These are phyloP conservation scores for Stercorarius parasiticus DNA, from an alignment of 2,113 vertebrate genomes.

Conservation along the genomic window DNA sequence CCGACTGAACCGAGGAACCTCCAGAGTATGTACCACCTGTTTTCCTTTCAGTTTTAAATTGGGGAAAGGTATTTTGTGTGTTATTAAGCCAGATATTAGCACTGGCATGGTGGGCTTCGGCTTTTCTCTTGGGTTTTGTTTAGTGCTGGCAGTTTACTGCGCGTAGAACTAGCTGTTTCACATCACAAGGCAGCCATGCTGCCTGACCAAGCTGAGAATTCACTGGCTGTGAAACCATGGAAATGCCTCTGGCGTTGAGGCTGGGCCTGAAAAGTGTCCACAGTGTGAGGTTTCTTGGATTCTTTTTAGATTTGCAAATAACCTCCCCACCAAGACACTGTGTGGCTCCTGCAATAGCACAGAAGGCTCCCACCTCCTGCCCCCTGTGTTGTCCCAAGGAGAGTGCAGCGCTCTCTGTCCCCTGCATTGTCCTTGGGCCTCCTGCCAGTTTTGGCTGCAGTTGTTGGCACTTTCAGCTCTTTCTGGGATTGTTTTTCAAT, in stretches of 20 bases:
- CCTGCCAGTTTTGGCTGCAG: not conserved
- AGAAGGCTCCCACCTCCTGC: not conserved
- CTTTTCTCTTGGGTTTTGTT: not conserved
- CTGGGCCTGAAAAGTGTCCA: not conserved
- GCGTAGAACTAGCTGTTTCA: not conserved
- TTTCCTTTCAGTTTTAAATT: not conserved
- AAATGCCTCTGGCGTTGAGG: not conserved
- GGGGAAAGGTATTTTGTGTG: not conserved
- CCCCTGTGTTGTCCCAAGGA: rapidly evolving
- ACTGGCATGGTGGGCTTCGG: not conserved
- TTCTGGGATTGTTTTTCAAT: not conserved
- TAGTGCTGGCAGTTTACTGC: not conserved
- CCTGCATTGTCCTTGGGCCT: not conserved
- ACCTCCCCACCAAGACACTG: not conserved
- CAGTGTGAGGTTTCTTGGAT: not conserved
- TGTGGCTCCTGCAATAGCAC: rapidly evolving
- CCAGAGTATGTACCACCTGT: constrained; percentile 73
- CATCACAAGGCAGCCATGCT: not conserved
- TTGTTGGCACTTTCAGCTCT: not conserved
- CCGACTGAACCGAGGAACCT: constrained; percentile 87
- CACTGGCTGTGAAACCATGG: not conserved
- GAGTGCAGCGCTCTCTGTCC: rapidly evolving
- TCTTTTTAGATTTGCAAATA: not conserved
- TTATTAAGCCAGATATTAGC: not conserved
- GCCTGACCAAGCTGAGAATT: not conserved